A percentile compares a stretch with the other conserved stretches of the same genome.
Evolutionary conservation across 1,140 invertebrate genomes (phyloP).

Genomic region (Drosophila murphyi): DNA sequence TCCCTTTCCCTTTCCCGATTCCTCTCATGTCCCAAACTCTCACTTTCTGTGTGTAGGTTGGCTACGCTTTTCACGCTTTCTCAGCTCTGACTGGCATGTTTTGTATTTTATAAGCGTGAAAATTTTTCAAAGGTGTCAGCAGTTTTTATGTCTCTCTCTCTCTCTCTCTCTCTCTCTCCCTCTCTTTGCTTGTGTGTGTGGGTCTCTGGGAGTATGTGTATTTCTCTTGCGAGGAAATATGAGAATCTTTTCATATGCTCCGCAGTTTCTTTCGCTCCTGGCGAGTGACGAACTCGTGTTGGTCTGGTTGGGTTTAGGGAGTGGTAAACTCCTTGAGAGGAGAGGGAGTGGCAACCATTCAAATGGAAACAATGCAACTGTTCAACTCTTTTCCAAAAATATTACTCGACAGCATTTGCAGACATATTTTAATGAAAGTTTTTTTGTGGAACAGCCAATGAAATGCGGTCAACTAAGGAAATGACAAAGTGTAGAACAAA

Average conservation of each 20-base stretch:
- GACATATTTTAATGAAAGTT: slow-evolving; percentile 21
- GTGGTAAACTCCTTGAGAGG: not conserved
- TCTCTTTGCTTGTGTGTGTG: slow-evolving; percentile 27
- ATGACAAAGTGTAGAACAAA: not conserved
- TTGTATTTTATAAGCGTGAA: slow-evolving; percentile 82
- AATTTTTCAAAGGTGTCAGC: slow-evolving; percentile 81
- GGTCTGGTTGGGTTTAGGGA: not conserved
- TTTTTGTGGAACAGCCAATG: slow-evolving; percentile 8
- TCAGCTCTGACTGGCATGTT: slow-evolving; percentile 67
- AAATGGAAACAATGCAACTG: slow-evolving; percentile 17
- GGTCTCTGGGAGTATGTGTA: not conserved
- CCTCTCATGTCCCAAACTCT: not conserved
- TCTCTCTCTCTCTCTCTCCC: too few relatives aligned
- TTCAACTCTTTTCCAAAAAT: slow-evolving; percentile 4
- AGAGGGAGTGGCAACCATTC: not conserved
- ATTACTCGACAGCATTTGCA: slow-evolving; percentile 1
- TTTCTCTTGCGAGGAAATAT: not conserved
- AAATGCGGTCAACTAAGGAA: slow-evolving; percentile 34
- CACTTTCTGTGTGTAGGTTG: slow-evolving; percentile 2
- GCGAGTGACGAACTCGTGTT: not conserved
- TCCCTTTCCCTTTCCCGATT: not conserved
- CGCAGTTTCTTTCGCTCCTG: slow-evolving; percentile 11
- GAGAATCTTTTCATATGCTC: slow-evolving; percentile 44
- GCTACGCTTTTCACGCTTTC: slow-evolving; percentile 64
- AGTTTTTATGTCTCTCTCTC: slow-evolving; percentile 49